These are phyloP conservation scores for Cairina moschata DNA, from an alignment of 2,113 vertebrate species.

Conservation along the genomic window DNA sequence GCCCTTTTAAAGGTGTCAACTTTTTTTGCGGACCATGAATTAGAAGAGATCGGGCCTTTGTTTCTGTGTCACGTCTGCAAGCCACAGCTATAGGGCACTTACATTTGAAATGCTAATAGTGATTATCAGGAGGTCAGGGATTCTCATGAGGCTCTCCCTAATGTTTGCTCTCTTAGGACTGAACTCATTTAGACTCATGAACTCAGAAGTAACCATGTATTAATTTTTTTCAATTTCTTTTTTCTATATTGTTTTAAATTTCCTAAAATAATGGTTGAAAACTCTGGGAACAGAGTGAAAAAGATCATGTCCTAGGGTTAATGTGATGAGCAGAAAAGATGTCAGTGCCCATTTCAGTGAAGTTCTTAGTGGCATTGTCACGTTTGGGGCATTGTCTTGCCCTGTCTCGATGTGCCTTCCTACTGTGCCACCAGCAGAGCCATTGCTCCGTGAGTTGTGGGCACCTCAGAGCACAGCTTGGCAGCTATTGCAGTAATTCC, in stretches of 20 bases:
- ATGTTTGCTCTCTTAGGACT: not conserved
- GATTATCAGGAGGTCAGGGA: constrained; percentile 57
- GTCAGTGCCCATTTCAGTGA: not conserved
- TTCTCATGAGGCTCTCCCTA: not conserved
- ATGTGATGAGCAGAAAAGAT: not conserved
- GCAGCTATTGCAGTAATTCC: not conserved
- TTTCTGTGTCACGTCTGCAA: constrained; percentile 4
- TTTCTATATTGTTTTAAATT: not conserved
- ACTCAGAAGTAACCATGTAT: not conserved
- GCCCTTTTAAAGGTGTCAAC: not conserved
- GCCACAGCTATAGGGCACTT: not conserved
- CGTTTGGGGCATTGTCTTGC: not conserved
- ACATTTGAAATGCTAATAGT: constrained; percentile 65
- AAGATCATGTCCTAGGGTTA: not conserved
- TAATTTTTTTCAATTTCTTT: not conserved
- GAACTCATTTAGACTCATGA: not conserved
- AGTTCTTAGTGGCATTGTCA: not conserved
- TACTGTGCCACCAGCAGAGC: not conserved
- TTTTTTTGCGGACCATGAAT: constrained; percentile 26
- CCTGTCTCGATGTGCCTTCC: not conserved
- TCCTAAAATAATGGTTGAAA: not conserved
- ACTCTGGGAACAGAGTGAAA: not conserved
- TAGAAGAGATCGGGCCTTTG: constrained; percentile 44
- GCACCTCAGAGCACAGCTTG: not conserved
- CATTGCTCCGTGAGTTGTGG: not conserved